Conservation (phyloP, 2,888 invertebrate genomes). For the Agrotis clavis region DNA sequence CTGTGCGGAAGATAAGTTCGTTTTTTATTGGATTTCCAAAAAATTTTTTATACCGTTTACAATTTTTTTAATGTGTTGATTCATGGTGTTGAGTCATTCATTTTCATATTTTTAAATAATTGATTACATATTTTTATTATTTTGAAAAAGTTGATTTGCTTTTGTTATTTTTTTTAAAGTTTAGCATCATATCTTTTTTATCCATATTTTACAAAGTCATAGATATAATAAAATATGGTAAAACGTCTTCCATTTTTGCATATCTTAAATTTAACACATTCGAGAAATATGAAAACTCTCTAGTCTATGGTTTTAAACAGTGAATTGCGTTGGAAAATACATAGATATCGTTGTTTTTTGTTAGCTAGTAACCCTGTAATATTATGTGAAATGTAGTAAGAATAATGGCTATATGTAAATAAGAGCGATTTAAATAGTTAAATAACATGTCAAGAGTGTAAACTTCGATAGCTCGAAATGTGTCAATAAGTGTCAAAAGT, state of each 20-base stretch:
- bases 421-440: constrained; percentile 13
- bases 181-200: background rate
- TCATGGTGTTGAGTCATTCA: too few species aligned
- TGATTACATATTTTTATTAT: too few species aligned
- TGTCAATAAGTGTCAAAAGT: background rate
- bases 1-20: background rate
- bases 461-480: constrained; percentile 15
- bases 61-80: background rate
- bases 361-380: constrained; percentile 32
- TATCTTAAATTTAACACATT: background rate
- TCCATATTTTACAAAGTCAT: background rate
- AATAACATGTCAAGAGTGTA: constrained; percentile 1
- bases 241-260: background rate
- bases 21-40: background rate
- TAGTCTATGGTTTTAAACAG: constrained; percentile 22
- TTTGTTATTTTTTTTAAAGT: background rate
- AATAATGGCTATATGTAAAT: constrained; percentile 23
- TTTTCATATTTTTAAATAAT: too few species aligned
- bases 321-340: constrained; percentile 4
- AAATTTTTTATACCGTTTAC: background rate
- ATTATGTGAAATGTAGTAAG: constrained; percentile 35
- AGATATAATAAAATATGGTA: too few species aligned
- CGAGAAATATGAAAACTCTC: background rate
- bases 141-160: background rate
- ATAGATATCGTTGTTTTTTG: constrained; percentile 40